These are phyloP conservation scores for Lophotis ruficrista DNA, from an alignment of 2,113 vertebrate species.

Conservation along the genomic window DNA sequence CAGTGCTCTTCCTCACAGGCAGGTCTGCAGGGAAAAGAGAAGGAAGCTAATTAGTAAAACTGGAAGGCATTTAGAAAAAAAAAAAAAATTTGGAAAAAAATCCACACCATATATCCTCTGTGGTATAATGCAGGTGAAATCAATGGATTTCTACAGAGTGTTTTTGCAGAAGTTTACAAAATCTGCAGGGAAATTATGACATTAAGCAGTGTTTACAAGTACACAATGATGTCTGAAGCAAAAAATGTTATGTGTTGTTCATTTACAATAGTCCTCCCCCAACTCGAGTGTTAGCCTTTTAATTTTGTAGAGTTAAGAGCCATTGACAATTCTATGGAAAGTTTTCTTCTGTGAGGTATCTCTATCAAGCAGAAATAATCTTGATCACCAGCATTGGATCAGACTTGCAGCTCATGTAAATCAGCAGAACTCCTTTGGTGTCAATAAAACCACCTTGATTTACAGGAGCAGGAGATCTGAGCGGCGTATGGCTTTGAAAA, in stretches of 20 bases:
- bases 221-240: neutral
- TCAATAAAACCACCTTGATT: slow-evolving; percentile 41
- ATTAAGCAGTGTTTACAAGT: neutral
- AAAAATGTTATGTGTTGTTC: neutral
- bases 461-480: slow-evolving; percentile 11
- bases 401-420: slow-evolving; percentile 20
- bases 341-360: neutral
- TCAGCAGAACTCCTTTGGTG: slow-evolving; percentile 14
- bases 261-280: neutral
- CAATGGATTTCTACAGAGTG: neutral
- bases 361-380: neutral
- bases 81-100: neutral
- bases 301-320: neutral
- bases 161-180: neutral
- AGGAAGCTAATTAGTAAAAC: slow-evolving; percentile 26
- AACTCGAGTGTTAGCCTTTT: neutral
- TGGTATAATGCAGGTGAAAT: neutral
- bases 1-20: neutral
- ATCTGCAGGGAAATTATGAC: neutral
- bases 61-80: neutral
- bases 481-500: neutral
- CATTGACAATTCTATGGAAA: neutral
- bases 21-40: neutral
- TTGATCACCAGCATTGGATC: neutral
- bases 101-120: neutral